These are phyloP conservation scores for Oceanites oceanicus DNA, from an alignment of 2,113 vertebrate species.

Conservation along the genomic window DNA sequence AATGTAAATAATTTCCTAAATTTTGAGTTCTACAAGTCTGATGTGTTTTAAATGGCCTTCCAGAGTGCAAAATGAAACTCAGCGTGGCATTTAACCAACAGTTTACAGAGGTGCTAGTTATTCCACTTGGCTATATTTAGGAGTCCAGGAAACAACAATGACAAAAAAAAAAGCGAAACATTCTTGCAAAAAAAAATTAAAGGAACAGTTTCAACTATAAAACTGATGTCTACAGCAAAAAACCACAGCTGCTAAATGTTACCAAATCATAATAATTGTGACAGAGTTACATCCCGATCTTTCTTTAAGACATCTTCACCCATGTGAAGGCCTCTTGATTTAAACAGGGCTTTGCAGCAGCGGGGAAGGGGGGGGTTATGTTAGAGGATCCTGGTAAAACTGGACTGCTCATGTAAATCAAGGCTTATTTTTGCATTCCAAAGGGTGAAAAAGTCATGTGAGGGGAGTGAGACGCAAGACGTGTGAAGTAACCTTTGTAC, in stretches of 20 bases:
- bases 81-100: slow-evolving; percentile 66
- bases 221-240: slow-evolving; percentile 54
- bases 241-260: slow-evolving; percentile 47
- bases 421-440: slow-evolving; percentile 25
- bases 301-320: slow-evolving; percentile 40
- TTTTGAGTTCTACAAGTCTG: slow-evolving; percentile 5
- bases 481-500: background rate
- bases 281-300: slow-evolving; percentile 38
- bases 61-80: slow-evolving; percentile 70
- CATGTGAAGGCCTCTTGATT: slow-evolving; percentile 55
- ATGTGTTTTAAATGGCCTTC: slow-evolving; percentile 64
- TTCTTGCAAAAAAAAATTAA: slow-evolving; percentile 53
- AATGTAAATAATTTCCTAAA: slow-evolving; percentile 58
- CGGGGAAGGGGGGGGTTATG: background rate
- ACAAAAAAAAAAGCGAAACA: slow-evolving; percentile 4
- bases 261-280: slow-evolving; percentile 58
- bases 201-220: slow-evolving; percentile 55
- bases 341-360: slow-evolving; percentile 14
- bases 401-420: slow-evolving; percentile 32
- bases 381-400: slow-evolving; percentile 15
- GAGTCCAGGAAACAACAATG: slow-evolving; percentile 73
- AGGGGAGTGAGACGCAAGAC: background rate
- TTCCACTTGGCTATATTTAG: slow-evolving; percentile 71
- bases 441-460: background rate
- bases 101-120: slow-evolving; percentile 71